These are phyloP conservation scores for Toxostoma redivivum DNA, from an alignment of 2,113 vertebrate genomes.

Conservation along the genomic window DNA sequence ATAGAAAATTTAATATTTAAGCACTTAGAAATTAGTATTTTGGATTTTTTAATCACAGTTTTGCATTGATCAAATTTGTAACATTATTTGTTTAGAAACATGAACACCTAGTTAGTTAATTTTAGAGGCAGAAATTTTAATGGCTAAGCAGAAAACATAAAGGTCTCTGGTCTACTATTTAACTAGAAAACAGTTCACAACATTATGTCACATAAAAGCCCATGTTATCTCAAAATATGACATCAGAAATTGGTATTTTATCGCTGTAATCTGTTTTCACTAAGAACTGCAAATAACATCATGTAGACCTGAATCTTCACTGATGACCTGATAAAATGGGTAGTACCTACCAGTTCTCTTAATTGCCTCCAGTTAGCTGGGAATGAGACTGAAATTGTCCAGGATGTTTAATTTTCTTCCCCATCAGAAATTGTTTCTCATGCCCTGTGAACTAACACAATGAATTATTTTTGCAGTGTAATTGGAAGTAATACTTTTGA, in stretches of 20 bases:
- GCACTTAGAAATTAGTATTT: not conserved
- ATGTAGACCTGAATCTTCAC: not conserved
- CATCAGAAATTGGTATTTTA: not conserved
- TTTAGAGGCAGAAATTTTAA: not conserved
- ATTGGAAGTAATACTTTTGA: not conserved
- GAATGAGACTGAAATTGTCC: not conserved
- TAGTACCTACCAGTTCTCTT: not conserved
- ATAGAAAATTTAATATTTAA: not conserved
- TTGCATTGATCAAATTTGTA: not conserved
- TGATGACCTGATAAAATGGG: not conserved
- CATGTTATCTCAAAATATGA: not conserved
- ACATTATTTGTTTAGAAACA: not conserved
- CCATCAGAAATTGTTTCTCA: not conserved
- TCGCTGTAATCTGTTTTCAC: not conserved
- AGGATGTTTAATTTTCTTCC: not conserved
- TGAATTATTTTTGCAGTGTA: not conserved
- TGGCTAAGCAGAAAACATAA: not conserved
- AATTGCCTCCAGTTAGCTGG: not conserved
- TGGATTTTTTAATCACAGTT: not conserved
- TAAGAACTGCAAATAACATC: not conserved
- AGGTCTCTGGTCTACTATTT: not conserved
- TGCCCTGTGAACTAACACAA: not conserved
- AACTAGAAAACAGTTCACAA: not conserved
- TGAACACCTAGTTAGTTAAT: not conserved
- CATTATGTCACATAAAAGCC: not conserved